phyloP scores from a whole-genome alignment of 1,140 invertebrate genomes.

The Orchestia grillus region DNA sequence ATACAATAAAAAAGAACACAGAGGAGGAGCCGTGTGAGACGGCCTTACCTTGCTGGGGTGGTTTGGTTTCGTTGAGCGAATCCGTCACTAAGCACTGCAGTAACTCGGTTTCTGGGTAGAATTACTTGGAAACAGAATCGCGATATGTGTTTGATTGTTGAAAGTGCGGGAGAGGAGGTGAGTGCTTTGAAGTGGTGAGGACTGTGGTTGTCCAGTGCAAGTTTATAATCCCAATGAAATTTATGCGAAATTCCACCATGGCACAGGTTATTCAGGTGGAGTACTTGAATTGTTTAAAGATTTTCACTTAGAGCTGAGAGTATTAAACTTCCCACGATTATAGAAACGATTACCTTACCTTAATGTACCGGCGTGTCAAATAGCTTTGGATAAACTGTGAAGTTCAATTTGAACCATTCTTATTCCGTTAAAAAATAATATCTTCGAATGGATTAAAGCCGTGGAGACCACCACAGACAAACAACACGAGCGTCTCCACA shows the following conservation, averaged over 20 bases:
- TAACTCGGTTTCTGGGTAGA: not conserved
- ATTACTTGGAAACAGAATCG: not conserved
- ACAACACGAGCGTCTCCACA: not conserved
- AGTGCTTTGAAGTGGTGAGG: not conserved
- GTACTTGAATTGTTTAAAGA: no score
- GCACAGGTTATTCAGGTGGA: no score
- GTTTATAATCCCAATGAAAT: not conserved
- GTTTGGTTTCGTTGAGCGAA: not conserved
- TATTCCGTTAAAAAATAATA: not conserved
- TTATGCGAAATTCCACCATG: no score
- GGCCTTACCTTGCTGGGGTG: not conserved
- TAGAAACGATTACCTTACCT: no score
- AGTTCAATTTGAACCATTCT: not conserved
- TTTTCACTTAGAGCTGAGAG: no score
- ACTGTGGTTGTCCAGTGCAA: not conserved
- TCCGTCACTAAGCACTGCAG: not conserved
- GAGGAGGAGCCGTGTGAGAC: not conserved
- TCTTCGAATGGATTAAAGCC: not conserved
- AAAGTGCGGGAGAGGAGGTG: not conserved
- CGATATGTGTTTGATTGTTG: not conserved
- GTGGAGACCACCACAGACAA: not conserved
- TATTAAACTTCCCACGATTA: no score
- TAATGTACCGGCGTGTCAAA: not conserved
- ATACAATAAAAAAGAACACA: not conserved
- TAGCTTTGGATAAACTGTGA: not conserved